phyloP scores from a whole-genome alignment of 2,113 vertebrate species.

The Urocitellus parryii region DNA sequence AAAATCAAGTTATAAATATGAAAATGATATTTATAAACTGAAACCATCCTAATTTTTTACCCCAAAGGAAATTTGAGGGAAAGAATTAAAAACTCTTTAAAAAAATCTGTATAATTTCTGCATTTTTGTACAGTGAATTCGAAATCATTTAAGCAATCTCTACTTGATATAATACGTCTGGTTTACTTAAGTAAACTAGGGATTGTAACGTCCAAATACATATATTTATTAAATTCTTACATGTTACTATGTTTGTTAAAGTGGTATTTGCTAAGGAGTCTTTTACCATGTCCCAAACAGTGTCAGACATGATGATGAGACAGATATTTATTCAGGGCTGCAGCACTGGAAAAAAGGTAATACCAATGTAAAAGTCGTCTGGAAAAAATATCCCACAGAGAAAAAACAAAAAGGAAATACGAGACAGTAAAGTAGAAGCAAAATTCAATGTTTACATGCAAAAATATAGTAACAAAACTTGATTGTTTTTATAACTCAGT shows the following conservation, averaged over 20 bases:
- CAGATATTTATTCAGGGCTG: background rate
- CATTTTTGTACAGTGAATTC: background rate
- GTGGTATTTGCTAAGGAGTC: background rate
- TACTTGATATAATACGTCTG: background rate
- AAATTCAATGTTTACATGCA: conserved; percentile 8
- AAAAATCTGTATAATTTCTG: background rate
- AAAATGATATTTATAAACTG: background rate
- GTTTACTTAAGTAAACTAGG: background rate
- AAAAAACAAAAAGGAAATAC: background rate
- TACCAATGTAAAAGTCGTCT: background rate
- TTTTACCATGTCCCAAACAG: background rate
- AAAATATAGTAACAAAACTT: conserved; percentile 16
- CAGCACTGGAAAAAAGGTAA: background rate
- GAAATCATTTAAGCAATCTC: background rate
- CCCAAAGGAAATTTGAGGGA: background rate
- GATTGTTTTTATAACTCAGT: background rate
- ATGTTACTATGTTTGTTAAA: conserved; percentile 14
- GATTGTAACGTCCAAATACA: conserved; percentile 41
- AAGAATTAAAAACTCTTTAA: background rate
- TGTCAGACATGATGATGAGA: background rate
- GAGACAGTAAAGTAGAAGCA: background rate
- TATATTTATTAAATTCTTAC: conserved; percentile 52
- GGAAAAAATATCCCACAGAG: background rate
- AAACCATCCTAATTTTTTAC: background rate
- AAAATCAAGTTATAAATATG: conserved; percentile 25